phyloP scores from a whole-genome alignment of 1,140 invertebrate species.

The Camponotus vicinus region DNA sequence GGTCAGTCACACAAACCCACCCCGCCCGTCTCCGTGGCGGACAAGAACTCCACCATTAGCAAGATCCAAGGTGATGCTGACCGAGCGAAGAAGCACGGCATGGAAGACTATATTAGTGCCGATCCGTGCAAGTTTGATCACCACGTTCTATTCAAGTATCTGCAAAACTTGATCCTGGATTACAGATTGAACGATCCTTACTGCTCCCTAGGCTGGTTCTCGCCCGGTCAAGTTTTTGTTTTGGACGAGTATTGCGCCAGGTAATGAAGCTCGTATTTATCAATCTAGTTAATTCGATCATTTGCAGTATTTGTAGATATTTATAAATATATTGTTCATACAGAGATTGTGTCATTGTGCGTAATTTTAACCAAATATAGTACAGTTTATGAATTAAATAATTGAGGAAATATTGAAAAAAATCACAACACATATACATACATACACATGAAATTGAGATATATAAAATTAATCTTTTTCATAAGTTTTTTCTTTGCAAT shows the following conservation, averaged over 20 bases:
- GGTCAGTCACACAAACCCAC: constrained; percentile 99
- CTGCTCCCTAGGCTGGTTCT: constrained; percentile 99
- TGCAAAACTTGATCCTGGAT: constrained; percentile 97
- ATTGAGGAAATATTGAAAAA: background rate
- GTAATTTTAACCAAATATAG: background rate
- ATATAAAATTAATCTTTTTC: background rate
- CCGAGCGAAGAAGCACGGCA: constrained; percentile 98
- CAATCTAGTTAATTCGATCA: background rate
- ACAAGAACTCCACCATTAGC: constrained; percentile 94
- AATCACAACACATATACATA: background rate
- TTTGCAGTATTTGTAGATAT: no score
- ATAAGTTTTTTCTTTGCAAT: background rate
- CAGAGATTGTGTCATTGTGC: background rate
- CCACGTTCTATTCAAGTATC: constrained; percentile 94
- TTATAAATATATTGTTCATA: no score
- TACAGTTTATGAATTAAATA: background rate
- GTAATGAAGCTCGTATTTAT: constrained; percentile 65
- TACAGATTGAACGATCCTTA: constrained; percentile 98
- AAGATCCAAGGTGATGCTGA: constrained; percentile 98
- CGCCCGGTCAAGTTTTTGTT: constrained; percentile 99
- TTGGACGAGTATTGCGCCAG: constrained; percentile 99
- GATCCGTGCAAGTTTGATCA: constrained; percentile 99
- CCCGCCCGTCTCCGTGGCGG: constrained; percentile 94
- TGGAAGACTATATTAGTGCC: constrained; percentile 99
- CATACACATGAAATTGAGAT: background rate